Evolutionary conservation across 2,888 invertebrate species (phyloP).

Genomic region (Dolomedes plantarius): DNA sequence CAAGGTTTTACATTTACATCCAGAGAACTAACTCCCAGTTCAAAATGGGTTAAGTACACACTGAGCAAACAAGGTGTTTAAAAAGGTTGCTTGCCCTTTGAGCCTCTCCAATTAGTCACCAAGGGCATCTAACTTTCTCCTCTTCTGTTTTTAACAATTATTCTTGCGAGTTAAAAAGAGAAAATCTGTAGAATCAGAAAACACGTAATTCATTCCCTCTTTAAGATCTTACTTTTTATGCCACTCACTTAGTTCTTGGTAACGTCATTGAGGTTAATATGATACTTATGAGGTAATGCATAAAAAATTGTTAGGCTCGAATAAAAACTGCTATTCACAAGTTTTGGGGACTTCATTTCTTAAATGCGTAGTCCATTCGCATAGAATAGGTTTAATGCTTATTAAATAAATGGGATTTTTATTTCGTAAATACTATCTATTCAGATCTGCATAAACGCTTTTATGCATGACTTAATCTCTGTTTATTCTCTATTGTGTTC

Average conservation of each 20-base stretch:
- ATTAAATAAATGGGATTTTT: neutral
- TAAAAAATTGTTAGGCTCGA: neutral
- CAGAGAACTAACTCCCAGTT: neutral
- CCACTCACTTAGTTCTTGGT: neutral
- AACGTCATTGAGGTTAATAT: slow-evolving; percentile 6
- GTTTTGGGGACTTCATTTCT: no score
- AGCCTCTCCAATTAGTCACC: neutral
- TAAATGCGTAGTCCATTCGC: no score
- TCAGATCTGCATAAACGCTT: neutral
- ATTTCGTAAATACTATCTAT: neutral
- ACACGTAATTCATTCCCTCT: neutral
- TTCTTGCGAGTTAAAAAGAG: neutral
- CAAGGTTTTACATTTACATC: slow-evolving; percentile 36
- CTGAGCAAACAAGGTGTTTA: slow-evolving; percentile 27
- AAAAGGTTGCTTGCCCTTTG: slow-evolving; percentile 45
- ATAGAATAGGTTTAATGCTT: neutral
- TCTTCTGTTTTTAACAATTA: neutral
- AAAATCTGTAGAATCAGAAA: neutral
- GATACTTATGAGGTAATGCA: neutral
- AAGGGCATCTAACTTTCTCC: slow-evolving; percentile 60
- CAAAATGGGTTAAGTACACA: slow-evolving; percentile 58
- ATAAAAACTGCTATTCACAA: neutral
- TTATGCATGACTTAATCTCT: no score
- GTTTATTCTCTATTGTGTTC: no score
- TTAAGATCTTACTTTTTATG: no score